Conservation (phyloP, 2,888 invertebrate species). For the Caradrina kadenii region DNA sequence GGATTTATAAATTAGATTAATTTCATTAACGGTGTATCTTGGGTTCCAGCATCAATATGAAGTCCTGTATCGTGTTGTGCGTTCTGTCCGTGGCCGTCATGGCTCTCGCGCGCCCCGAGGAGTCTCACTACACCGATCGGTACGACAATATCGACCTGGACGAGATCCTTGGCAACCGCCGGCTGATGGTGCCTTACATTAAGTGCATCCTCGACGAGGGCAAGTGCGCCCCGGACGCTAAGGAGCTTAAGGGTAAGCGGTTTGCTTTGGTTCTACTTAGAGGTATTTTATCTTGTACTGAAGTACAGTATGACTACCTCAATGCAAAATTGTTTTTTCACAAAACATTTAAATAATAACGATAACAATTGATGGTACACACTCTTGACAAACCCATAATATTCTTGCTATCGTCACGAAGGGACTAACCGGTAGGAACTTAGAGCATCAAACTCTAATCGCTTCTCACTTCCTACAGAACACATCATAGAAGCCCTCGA, state of each 20-base stretch:
- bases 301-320: no score
- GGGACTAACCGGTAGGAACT: no score
- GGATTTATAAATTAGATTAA: background rate
- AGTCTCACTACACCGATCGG: slow-evolving; percentile 89
- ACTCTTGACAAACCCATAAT: no score
- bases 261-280: background rate
- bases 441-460: background rate
- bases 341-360: no score
- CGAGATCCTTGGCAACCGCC: slow-evolving; percentile 91
- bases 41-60: slow-evolving; percentile 59
- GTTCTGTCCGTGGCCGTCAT: slow-evolving; percentile 69
- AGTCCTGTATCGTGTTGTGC: slow-evolving; percentile 68
- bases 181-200: slow-evolving; percentile 91
- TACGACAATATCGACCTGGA: slow-evolving; percentile 93
- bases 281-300: no score
- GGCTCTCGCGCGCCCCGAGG: slow-evolving; percentile 68
- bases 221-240: slow-evolving; percentile 92
- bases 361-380: no score
- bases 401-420: no score
- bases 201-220: slow-evolving; percentile 92
- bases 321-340: no score
- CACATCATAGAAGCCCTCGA: slow-evolving; percentile 77
- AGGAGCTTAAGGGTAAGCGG: slow-evolving; percentile 92
- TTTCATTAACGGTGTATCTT: background rate
- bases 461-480: slow-evolving; percentile 59